Evolutionary conservation across 2,797 vertebrate species (phyloP).

Genomic region (Sebastes steindachneri): DNA sequence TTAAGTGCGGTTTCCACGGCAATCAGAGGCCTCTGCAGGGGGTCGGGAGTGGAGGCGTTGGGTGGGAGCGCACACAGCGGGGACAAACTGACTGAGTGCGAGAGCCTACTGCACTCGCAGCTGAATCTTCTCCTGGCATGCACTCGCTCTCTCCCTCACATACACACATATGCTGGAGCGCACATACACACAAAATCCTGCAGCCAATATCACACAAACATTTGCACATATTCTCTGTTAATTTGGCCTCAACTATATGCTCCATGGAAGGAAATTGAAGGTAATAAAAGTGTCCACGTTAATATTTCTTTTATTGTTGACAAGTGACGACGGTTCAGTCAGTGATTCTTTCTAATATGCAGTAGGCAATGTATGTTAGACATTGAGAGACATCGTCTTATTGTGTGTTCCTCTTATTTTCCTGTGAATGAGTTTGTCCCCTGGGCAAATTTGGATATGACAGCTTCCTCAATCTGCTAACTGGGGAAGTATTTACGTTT

Average conservation of each 20-base stretch:
- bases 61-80: conserved; percentile 78
- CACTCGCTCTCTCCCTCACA: conserved; percentile 23
- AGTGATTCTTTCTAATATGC: conserved; percentile 36
- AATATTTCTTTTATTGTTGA: conserved; percentile 27
- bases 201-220: conserved; percentile 33
- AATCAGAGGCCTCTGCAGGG: conserved; percentile 83
- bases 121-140: conserved; percentile 68
- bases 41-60: conserved; percentile 78
- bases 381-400: conserved; percentile 16
- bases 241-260: conserved; percentile 26
- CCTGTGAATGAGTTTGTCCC: conserved; percentile 67
- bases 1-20: conserved; percentile 85
- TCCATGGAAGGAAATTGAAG: conserved; percentile 21
- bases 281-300: conserved; percentile 17
- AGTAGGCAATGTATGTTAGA: conserved; percentile 25
- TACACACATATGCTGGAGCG: conserved; percentile 15
- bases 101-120: conserved; percentile 69
- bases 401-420: conserved; percentile 54
- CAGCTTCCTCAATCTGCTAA: conserved; percentile 72
- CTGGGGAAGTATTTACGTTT: conserved; percentile 70
- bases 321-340: conserved; percentile 16
- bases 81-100: conserved; percentile 75
- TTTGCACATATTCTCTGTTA: conserved; percentile 25
- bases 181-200: conserved; percentile 23
- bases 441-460: conserved; percentile 61